phyloP scores from a whole-genome alignment of 2,113 vertebrate genomes.

The Grus americana region DNA sequence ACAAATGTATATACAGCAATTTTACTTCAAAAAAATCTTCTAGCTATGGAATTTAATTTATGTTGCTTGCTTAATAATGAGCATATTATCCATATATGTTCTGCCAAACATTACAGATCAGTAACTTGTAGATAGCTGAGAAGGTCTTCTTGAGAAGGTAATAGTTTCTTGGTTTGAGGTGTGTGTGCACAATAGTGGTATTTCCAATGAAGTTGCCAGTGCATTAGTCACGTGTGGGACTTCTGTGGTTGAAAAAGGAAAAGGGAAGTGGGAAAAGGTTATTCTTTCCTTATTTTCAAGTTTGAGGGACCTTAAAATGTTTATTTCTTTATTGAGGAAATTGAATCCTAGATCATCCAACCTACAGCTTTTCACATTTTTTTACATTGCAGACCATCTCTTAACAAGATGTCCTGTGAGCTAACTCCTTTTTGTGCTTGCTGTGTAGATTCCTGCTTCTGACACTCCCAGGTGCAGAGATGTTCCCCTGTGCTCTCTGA shows the following conservation, averaged over 20 bases:
- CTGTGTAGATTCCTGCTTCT: background rate
- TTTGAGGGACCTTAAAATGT: background rate
- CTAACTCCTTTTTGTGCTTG: background rate
- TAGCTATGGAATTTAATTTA: background rate
- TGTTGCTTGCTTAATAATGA: background rate
- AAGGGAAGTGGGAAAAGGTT: background rate
- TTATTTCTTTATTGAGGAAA: background rate
- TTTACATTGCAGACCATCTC: background rate
- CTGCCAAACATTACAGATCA: background rate
- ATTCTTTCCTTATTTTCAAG: background rate
- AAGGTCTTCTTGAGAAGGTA: background rate
- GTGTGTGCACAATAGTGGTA: background rate
- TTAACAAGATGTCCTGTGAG: background rate
- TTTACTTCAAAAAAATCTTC: background rate
- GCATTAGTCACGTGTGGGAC: background rate
- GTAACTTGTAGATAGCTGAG: background rate
- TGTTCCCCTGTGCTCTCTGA: background rate
- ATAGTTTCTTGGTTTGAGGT: background rate
- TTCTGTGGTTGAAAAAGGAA: background rate
- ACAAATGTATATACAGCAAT: background rate
- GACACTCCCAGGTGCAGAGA: background rate
- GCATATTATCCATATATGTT: background rate
- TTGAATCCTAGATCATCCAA: background rate
- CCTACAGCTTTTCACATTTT: background rate
- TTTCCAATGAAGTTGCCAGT: background rate